Conservation (phyloP, 2,797 vertebrate genomes). For the Ptychadena robeensis region DNA sequence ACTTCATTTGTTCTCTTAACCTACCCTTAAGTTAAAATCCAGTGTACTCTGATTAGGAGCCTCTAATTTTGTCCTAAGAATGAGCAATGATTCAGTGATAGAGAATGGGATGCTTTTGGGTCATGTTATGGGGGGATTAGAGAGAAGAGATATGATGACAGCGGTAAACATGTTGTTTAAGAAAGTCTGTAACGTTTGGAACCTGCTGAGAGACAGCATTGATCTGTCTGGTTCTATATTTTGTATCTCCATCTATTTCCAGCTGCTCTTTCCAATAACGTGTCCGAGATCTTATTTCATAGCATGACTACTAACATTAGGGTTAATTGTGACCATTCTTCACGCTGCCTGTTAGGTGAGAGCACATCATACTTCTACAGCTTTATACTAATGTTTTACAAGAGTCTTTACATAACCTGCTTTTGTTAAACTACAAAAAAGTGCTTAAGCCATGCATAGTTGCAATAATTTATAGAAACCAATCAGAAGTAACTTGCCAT, state of each 20-base stretch:
- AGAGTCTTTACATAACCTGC: neutral
- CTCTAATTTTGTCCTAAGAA: slow-evolving; percentile 31
- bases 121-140: slow-evolving; percentile 6
- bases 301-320: slow-evolving; percentile 1
- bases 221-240: slow-evolving; percentile 53
- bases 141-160: slow-evolving; percentile 29
- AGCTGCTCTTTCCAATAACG: slow-evolving; percentile 24
- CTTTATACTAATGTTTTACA: neutral
- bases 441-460: neutral
- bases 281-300: slow-evolving; percentile 9
- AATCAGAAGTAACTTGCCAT: neutral
- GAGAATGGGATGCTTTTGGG: neutral
- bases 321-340: slow-evolving; percentile 20
- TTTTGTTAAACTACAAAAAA: neutral
- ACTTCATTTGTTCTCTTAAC: slow-evolving; percentile 41
- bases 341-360: slow-evolving; percentile 6
- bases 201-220: slow-evolving; percentile 37
- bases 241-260: slow-evolving; percentile 42
- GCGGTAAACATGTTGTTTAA: slow-evolving; percentile 37
- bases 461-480: no score
- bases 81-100: slow-evolving; percentile 11
- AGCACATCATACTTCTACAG: neutral
- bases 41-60: slow-evolving; percentile 30
- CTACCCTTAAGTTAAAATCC: slow-evolving; percentile 16
- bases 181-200: slow-evolving; percentile 34